phyloP scores from a whole-genome alignment of 2,888 invertebrate genomes.

The Chesias legatella region DNA sequence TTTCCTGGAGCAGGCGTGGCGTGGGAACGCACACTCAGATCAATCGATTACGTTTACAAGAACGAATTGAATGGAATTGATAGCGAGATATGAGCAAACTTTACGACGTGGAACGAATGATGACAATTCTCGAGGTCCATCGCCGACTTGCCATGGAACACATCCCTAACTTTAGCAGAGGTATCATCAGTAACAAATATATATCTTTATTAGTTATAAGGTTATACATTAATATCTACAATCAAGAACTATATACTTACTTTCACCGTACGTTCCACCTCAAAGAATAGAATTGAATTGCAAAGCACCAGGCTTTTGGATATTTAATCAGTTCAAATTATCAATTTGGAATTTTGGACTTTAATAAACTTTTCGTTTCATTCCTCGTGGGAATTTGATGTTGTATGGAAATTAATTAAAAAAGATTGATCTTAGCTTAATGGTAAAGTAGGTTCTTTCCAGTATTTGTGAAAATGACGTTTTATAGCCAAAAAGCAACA shows the following conservation, averaged over 20 bases:
- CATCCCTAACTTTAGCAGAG: neutral
- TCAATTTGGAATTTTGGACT: constrained; percentile 47
- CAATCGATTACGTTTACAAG: constrained; percentile 77
- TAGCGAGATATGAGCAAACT: constrained; percentile 43
- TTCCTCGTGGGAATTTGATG: constrained; percentile 76
- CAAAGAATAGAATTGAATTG: constrained; percentile 43
- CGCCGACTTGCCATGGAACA: constrained; percentile 14
- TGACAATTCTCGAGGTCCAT: constrained; percentile 11
- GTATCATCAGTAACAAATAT: neutral
- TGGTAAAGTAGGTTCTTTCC: constrained; percentile 64
- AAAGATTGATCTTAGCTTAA: constrained; percentile 70
- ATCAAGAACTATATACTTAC: constrained; percentile 4
- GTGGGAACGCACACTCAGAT: constrained; percentile 80
- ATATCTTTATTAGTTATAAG: too few relatives aligned
- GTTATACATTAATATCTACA: too few relatives aligned
- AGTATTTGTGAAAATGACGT: constrained; percentile 38
- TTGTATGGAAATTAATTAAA: constrained; percentile 55
- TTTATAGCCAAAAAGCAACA: constrained; percentile 28
- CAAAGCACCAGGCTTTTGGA: constrained; percentile 77
- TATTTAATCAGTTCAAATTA: constrained; percentile 41
- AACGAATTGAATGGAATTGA: constrained; percentile 49
- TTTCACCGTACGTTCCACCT: constrained; percentile 37
- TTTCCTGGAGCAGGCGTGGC: constrained; percentile 85
- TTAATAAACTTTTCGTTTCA: constrained; percentile 74
- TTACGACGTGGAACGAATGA: constrained; percentile 29